Evolutionary conservation across 2,797 vertebrate genomes (phyloP).

Genomic region (Steatocranus sp.): DNA sequence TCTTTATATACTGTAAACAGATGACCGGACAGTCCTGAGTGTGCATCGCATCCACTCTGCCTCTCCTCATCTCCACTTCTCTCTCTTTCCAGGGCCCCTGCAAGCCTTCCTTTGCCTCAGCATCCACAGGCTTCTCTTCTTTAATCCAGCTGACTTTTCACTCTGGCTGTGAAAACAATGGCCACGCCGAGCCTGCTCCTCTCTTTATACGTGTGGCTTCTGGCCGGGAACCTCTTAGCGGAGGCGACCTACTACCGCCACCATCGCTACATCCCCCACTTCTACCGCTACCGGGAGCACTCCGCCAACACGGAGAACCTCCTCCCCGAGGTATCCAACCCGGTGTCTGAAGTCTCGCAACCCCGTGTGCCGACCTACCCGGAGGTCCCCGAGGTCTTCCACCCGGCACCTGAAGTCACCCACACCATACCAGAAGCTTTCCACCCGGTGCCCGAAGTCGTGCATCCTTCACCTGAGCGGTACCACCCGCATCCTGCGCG

Average conservation of each 20-base stretch:
- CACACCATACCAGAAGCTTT: constrained; percentile 57
- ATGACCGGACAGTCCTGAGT: constrained; percentile 77
- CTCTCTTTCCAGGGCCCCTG: constrained; percentile 25
- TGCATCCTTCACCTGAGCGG: constrained; percentile 53
- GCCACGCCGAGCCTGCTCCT: constrained; percentile 62
- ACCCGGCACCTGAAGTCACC: constrained; percentile 58
- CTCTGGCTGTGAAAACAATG: constrained; percentile 60
- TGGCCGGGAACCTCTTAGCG: constrained; percentile 69
- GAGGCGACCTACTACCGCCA: constrained; percentile 79
- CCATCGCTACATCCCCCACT: constrained; percentile 71
- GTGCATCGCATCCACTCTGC: constrained; percentile 69
- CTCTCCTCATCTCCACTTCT: constrained; percentile 49
- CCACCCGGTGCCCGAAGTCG: constrained; percentile 60
- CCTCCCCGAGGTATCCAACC: constrained; percentile 72
- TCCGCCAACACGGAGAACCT: constrained; percentile 76
- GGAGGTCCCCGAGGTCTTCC: constrained; percentile 58
- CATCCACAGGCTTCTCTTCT: constrained; percentile 25
- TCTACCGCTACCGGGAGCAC: constrained; percentile 69
- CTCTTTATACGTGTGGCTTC: constrained; percentile 68
- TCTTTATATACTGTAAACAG: constrained; percentile 84
- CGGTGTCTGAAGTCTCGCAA: constrained; percentile 33
- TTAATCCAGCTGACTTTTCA: constrained; percentile 21
- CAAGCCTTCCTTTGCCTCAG: constrained; percentile 14
- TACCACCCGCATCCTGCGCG: constrained; percentile 5
- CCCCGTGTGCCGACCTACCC: constrained; percentile 44